phyloP scores from a whole-genome alignment of 1,140 invertebrate genomes.

The Hetaerina americana region DNA sequence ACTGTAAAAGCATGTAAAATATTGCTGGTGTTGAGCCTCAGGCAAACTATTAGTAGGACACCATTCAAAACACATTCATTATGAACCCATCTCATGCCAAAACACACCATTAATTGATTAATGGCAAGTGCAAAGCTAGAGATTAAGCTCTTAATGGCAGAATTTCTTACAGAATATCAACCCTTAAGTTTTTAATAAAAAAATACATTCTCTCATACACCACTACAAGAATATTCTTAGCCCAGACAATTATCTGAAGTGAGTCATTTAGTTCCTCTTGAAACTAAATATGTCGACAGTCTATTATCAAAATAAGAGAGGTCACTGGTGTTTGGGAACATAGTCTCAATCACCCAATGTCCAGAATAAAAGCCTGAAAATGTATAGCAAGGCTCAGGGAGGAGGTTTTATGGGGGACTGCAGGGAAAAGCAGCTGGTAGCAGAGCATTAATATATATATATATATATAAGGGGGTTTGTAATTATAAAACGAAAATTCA shows the following conservation, averaged over 20 bases:
- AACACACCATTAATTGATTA: slow-evolving; percentile 1
- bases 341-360: not conserved
- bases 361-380: not conserved
- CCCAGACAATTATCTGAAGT: not conserved
- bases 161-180: not conserved
- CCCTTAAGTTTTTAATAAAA: not conserved
- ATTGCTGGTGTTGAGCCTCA: not conserved
- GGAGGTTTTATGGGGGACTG: not conserved
- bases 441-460: not conserved
- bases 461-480: not conserved
- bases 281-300: not conserved
- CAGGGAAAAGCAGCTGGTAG: not conserved
- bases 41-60: not conserved
- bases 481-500: not conserved
- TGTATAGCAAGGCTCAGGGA: not conserved
- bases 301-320: not conserved
- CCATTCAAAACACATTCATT: slow-evolving; percentile 1
- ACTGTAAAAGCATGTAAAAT: not conserved
- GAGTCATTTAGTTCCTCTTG: not conserved
- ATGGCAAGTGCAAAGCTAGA: slow-evolving; percentile 6
- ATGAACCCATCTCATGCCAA: slow-evolving; percentile 4
- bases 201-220: slow-evolving; percentile 1
- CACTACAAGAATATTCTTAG: not conserved
- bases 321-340: not conserved
- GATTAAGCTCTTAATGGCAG: slow-evolving; percentile 1